phyloP scores from a whole-genome alignment of 1,140 invertebrate genomes.

The Phymorhynchus buccinoides region DNA sequence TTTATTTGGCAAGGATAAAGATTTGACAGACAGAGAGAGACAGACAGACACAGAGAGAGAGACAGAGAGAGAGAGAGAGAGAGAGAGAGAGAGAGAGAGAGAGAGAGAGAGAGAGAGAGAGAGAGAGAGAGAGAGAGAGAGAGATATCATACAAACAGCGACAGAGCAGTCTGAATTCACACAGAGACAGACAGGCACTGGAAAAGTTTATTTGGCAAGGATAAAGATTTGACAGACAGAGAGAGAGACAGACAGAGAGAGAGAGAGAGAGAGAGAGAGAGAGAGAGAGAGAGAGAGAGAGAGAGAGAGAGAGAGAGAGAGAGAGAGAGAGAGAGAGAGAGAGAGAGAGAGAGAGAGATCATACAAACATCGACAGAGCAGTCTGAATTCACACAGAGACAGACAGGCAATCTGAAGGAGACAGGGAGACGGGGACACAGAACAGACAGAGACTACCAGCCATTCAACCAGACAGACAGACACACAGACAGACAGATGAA shows the following conservation, averaged over 20 bases:
- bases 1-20: too few relatives aligned
- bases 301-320: neutral
- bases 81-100: neutral
- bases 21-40: neutral
- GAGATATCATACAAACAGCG: neutral
- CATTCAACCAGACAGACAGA: too few relatives aligned
- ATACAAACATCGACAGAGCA: too few relatives aligned
- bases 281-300: neutral
- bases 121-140: neutral
- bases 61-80: neutral
- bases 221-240: too few relatives aligned
- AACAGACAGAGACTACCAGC: too few relatives aligned
- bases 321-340: neutral
- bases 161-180: too few relatives aligned
- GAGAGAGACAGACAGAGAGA: neutral
- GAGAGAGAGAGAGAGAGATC: neutral
- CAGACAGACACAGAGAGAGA: neutral
- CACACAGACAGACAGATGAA: too few relatives aligned
- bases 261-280: neutral
- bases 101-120: neutral
- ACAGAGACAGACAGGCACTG: neutral
- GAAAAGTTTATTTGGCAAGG: too few relatives aligned
- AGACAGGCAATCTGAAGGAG: too few relatives aligned
- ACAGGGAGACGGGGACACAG: too few relatives aligned
- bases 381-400: too few relatives aligned